A percentile compares a stretch with the other conserved stretches of the same genome.
Evolutionary conservation across 2,888 invertebrate species (phyloP).

Genomic region (Protophormia terraenovae): DNA sequence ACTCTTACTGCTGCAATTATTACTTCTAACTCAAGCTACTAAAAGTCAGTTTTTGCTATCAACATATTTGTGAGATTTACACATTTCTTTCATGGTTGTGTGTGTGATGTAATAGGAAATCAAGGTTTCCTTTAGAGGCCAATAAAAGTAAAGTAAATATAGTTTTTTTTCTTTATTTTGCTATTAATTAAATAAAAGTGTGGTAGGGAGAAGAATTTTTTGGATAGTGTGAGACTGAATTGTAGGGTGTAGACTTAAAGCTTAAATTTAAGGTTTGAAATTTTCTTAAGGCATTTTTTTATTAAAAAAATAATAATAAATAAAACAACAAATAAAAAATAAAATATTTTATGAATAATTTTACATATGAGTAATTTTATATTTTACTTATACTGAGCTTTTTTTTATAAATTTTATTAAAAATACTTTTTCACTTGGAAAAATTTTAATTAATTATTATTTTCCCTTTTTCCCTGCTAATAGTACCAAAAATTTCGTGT

Average conservation of each 20-base stretch:
- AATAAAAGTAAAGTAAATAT: constrained; percentile 5
- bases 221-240: not conserved
- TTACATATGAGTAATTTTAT: too few relatives aligned
- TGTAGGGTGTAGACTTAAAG: not conserved
- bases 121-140: constrained; percentile 45
- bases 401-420: too few relatives aligned
- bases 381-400: too few relatives aligned
- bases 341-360: too few relatives aligned
- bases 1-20: constrained; percentile 7
- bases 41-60: not conserved
- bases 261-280: not conserved
- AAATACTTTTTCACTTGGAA: too few relatives aligned
- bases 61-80: not conserved
- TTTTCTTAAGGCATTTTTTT: too few relatives aligned
- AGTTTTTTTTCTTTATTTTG: constrained; percentile 45
- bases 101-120: not conserved
- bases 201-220: constrained; percentile 7
- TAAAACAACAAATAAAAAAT: too few relatives aligned
- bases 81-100: not conserved
- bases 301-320: too few relatives aligned
- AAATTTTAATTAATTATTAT: too few relatives aligned
- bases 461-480: too few relatives aligned
- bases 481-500: not conserved
- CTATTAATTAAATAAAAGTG: constrained; percentile 49
- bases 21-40: not conserved